These are phyloP conservation scores for Pseudochirops cupreus DNA, from an alignment of 2,797 vertebrate species.

Conservation along the genomic window DNA sequence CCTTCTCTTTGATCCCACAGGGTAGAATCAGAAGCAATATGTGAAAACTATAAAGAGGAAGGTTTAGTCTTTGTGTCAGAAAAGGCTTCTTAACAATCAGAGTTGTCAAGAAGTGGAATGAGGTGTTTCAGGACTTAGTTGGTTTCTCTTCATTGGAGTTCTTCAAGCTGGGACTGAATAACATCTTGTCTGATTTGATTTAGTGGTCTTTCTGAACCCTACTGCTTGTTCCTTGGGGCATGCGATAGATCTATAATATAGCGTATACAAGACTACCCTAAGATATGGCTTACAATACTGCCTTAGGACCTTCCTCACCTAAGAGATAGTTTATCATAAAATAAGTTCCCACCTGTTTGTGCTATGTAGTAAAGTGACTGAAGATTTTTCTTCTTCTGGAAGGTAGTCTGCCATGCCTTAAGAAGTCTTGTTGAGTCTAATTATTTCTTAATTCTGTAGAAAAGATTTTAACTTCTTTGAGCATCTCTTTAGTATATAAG, in stretches of 20 bases:
- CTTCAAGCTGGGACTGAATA: background rate
- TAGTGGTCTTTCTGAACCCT: background rate
- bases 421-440: background rate
- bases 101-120: background rate
- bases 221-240: background rate
- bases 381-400: background rate
- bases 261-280: background rate
- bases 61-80: background rate
- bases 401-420: background rate
- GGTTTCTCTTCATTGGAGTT: background rate
- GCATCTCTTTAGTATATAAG: background rate
- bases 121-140: background rate
- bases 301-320: background rate
- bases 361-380: background rate
- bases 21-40: background rate
- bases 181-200: background rate
- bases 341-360: background rate
- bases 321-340: background rate
- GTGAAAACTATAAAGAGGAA: background rate
- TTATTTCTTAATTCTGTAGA: background rate
- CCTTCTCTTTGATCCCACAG: background rate
- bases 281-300: background rate
- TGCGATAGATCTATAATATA: background rate
- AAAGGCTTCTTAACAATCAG: background rate
- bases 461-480: background rate